A percentile compares a stretch with the other conserved stretches of the same genome.
Evolutionary conservation across 2,888 invertebrate genomes (phyloP).

Genomic region (Mayetiola destructor): DNA sequence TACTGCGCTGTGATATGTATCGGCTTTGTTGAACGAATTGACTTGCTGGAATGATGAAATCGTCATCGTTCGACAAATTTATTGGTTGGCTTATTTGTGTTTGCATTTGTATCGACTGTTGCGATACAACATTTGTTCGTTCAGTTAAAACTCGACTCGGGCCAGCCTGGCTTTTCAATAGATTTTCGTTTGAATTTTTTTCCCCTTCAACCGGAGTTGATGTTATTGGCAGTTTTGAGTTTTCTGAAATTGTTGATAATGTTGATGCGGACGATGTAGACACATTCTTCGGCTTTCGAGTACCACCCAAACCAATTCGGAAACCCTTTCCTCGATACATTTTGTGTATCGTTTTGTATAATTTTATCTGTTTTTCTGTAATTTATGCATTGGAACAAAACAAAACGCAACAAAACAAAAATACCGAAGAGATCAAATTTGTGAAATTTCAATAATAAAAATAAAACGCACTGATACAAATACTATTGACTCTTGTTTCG

Average conservation of each 20-base stretch:
- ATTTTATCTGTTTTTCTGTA: no score
- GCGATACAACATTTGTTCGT: not conserved
- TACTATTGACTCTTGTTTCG: conserved; percentile 3
- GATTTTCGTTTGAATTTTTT: no score
- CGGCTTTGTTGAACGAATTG: conserved; percentile 32
- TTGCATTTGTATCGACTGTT: not conserved
- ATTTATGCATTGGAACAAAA: no score
- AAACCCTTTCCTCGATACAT: not conserved
- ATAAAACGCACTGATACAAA: not conserved
- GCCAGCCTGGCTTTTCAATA: not conserved
- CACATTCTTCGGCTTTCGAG: not conserved
- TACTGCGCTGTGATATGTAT: conserved; percentile 32
- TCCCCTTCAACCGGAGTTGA: conserved; percentile 5
- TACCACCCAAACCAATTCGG: conserved; percentile 4
- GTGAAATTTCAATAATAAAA: no score
- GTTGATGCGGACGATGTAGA: not conserved
- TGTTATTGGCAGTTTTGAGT: not conserved
- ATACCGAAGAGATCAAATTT: no score
- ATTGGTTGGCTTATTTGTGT: not conserved
- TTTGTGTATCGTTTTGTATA: not conserved
- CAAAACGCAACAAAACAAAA: not conserved
- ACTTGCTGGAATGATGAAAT: conserved; percentile 28
- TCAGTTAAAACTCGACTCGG: not conserved
- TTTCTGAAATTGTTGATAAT: not conserved
- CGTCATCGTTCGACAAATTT: conserved; percentile 14